These are phyloP conservation scores for Leptinotarsa peninsularis DNA, from an alignment of 2,888 invertebrate species.

Conservation along the genomic window DNA sequence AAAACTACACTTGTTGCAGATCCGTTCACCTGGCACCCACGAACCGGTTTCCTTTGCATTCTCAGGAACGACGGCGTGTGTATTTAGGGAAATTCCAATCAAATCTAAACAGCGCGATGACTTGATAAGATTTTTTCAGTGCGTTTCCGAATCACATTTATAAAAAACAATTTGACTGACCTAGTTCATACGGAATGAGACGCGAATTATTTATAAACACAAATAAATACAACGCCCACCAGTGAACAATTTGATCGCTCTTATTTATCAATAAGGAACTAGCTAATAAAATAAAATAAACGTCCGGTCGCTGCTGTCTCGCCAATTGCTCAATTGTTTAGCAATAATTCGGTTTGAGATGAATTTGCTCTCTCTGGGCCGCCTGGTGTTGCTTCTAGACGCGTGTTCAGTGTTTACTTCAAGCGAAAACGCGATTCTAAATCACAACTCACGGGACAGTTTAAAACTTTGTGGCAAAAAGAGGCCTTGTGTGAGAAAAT, in stretches of 20 bases:
- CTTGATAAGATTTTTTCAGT: constrained; percentile 7
- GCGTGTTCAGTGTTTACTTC: constrained; percentile 2
- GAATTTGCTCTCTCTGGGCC: constrained; percentile 8
- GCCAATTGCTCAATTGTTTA: constrained; percentile 10
- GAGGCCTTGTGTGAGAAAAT: constrained; percentile 45
- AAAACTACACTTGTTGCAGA: too few species aligned
- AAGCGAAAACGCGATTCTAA: constrained; percentile 25
- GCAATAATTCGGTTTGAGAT: constrained; percentile 20
- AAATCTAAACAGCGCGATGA: constrained; percentile 3
- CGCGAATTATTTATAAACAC: constrained; percentile 9
- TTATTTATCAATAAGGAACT: constrained; percentile 28
- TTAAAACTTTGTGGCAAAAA: constrained; percentile 30
- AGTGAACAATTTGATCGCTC: constrained; percentile 1
- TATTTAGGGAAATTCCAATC: constrained; percentile 12
- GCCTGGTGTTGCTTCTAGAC: constrained; percentile 10
- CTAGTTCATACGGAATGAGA: background rate
- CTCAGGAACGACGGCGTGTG: background rate
- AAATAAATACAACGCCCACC: constrained; percentile 27
- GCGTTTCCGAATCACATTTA: constrained; percentile 5
- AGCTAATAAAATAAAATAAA: constrained; percentile 22
- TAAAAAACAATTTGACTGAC: background rate
- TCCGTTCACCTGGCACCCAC: background rate
- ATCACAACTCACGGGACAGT: constrained; percentile 40
- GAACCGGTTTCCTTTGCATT: background rate
- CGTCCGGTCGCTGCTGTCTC: background rate